These are phyloP conservation scores for Heliothis virescens DNA, from an alignment of 1,140 invertebrate species.

Conservation along the genomic window DNA sequence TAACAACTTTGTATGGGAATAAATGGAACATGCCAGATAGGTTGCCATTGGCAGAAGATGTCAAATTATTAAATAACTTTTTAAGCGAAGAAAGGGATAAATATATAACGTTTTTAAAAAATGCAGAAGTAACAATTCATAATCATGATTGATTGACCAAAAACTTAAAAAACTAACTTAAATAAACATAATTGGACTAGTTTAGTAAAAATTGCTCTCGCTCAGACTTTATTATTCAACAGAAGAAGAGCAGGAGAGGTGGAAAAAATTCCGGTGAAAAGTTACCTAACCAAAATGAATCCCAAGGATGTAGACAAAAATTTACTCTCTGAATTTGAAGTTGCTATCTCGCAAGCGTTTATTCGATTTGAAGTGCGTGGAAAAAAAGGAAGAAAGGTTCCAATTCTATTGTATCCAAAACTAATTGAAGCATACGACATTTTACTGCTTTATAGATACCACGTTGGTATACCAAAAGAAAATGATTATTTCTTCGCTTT, in stretches of 20 bases:
- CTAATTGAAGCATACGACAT: constrained; percentile 2
- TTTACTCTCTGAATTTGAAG: not conserved
- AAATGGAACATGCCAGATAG: not conserved
- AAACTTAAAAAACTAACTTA: too few species aligned
- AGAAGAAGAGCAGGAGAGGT: not conserved
- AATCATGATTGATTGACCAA: too few species aligned
- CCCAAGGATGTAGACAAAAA: not conserved
- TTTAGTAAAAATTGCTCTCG: constrained; percentile 3
- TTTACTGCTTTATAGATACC: not conserved
- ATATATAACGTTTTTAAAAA: constrained; percentile 1
- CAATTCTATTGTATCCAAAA: not conserved
- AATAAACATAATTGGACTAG: not conserved
- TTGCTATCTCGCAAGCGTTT: not conserved
- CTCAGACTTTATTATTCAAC: constrained; percentile 2
- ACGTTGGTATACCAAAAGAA: constrained; percentile 2
- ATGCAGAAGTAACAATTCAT: not conserved
- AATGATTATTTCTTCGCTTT: not conserved
- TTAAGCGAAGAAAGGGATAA: constrained; percentile 7
- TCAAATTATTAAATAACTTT: constrained; percentile 1
- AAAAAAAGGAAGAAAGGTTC: not conserved
- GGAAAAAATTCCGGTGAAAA: constrained; percentile 1
- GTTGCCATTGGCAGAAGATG: not conserved
- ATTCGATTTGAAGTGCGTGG: not conserved
- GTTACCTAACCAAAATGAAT: not conserved
- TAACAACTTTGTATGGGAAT: constrained; percentile 3